Evolutionary conservation across 2,797 vertebrate species (phyloP), one percentile per base, ranked within the genome.

Genomic region (Harpagifer antarcticus): DNA sequence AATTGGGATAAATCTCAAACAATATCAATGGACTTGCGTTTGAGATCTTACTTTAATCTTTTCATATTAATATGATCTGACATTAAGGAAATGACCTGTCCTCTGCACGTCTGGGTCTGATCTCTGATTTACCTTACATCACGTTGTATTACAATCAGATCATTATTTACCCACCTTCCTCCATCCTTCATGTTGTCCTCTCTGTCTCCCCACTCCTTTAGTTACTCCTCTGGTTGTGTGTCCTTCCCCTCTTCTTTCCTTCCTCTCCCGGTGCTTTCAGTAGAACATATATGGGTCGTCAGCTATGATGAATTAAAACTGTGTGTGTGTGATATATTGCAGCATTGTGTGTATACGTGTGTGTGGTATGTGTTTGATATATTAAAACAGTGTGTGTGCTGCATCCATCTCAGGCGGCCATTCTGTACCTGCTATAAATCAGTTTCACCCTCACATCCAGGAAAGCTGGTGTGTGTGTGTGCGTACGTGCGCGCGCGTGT

Each of bases 291-390:
- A 82, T 92, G 84, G 90, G 87, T 89, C 84, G 85, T 86, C 87
- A 65, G 69, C 79, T 49, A 65, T 90, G 90, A 94, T 93, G 81
- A 91, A 94, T 93, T 92, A 89, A 94, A 92, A 88, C 71, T 70
- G n/a, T 69, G 67, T 80, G 60, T 33, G 52, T 69, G 43, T 76
- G 73, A 86, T 79, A 56, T 65, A 86, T 84, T 76, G 71, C 58
- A 58, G 27, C 27, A 33, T 5, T 58, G 74, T 75, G 61, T 76
- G 47, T 74, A 33, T 63, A 61, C 60, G n/a, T n/a, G 70, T 77
- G 76, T 81, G 76, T 77, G 85, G 85, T 86, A 85, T 88, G 72
- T 76, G 81, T 74, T 83, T 91, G 88, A 92, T 90, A 61, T 90
- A 89, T 92, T 91, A 88, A 91, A 90, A 88, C 63, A 70, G 75